These are phyloP conservation scores for Arothron firmamentum DNA, from an alignment of 2,113 vertebrate species.

Conservation along the genomic window DNA sequence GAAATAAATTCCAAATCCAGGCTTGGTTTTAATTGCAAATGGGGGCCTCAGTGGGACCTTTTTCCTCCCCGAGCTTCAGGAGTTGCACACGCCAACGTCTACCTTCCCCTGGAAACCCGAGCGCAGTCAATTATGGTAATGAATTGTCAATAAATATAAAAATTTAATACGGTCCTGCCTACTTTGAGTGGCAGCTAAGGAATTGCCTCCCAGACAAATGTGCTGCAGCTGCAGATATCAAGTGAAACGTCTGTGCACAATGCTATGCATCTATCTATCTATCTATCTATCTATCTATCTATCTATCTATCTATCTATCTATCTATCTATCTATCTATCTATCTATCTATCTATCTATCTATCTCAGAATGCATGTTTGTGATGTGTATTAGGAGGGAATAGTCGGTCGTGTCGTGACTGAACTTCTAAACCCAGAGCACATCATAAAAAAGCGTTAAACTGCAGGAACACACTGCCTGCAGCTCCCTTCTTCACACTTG, in stretches of 20 bases:
- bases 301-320: conserved; percentile 12
- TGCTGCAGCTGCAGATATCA: conserved; percentile 93
- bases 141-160: conserved; percentile 99
- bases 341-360: conserved; percentile 12
- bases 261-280: conserved; percentile 11
- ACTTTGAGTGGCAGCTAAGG: conserved; percentile 93
- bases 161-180: conserved; percentile 94
- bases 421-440: conserved; percentile 3
- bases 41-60: conserved; percentile 75
- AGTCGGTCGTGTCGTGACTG: conserved; percentile 8
- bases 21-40: conserved; percentile 97
- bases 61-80: conserved; percentile 80
- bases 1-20: conserved; percentile 85
- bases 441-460: conserved; percentile 27
- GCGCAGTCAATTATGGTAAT: conserved; percentile 99
- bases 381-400: not conserved
- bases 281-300: conserved; percentile 12
- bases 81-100: conserved; percentile 72
- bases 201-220: conserved; percentile 94
- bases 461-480: conserved; percentile 6
- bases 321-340: conserved; percentile 1
- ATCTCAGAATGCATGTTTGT: not conserved
- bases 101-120: conserved; percentile 83
- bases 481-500: conserved; percentile 11
- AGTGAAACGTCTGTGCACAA: conserved; percentile 71